phyloP scores from a whole-genome alignment of 2,888 invertebrate genomes.

The Seira musarum region DNA sequence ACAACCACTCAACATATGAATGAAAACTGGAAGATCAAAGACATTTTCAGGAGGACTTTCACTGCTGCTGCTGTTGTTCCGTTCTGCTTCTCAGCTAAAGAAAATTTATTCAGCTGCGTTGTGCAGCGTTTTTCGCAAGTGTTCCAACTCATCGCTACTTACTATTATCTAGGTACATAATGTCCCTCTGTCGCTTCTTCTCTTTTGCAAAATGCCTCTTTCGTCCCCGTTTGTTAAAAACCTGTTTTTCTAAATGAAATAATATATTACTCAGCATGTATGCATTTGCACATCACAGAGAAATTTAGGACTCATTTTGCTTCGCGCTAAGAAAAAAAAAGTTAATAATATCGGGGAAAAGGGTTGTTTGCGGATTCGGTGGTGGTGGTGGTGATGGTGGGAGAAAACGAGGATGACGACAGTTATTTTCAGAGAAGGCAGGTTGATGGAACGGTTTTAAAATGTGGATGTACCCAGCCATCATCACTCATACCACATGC shows the following conservation, averaged over 20 bases:
- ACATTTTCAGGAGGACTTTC: conserved; percentile 29
- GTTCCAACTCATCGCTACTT: no score
- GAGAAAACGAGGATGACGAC: conserved; percentile 6
- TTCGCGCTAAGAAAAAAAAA: neutral
- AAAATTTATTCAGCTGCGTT: neutral
- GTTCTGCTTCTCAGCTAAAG: neutral
- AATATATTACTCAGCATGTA: neutral
- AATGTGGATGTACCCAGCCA: neutral
- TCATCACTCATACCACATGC: neutral
- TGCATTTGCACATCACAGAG: conserved; percentile 4
- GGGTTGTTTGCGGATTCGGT: conserved; percentile 8
- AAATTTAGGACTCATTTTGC: neutral
- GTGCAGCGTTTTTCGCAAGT: no score
- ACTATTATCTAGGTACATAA: no score
- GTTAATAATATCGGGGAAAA: neutral
- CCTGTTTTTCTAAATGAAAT: neutral
- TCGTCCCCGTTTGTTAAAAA: neutral
- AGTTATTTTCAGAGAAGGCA: neutral
- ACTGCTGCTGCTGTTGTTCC: conserved; percentile 8
- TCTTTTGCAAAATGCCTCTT: neutral
- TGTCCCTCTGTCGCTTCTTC: neutral
- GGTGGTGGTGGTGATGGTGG: neutral
- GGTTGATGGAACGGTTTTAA: conserved; percentile 1
- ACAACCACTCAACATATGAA: conserved; percentile 45
- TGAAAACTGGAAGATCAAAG: conserved; percentile 48